Evolutionary conservation across 2,888 invertebrate genomes (phyloP), one percentile per base, ranked within the genome.

Genomic region (Oxyscelio sp.): DNA sequence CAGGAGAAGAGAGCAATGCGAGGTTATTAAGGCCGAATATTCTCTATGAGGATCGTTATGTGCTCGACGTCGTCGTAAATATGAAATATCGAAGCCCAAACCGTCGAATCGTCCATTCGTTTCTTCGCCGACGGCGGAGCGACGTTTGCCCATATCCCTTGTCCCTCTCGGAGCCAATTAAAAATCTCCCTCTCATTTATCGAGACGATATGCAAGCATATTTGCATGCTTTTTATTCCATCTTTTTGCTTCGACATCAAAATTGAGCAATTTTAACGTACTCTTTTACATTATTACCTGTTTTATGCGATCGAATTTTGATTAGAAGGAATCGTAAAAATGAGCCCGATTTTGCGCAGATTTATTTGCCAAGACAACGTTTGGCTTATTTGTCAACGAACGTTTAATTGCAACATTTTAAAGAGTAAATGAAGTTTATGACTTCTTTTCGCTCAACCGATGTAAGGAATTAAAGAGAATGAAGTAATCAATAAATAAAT

Each of bases 1-100:
- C 50, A 24, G 54, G 74, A 54, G 50, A 73, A 27, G 59, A 43
- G 77, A 84, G 80, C 59, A 54, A 74, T 54, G 85, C 85, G 89
- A 87, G 90, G 91, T 92, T 92, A 92, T 92, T 92, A 92, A 90
- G 90, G 90, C 89, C 88, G 88, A 87, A 87, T 88, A 87, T 87
- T 88, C 85, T 87, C 87, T 87, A 86, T 83, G 87, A 86, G 86
- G 82, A 79, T 88, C 90, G 90, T 90, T 91, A 89, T 87, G 87
- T 87, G 87, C 89, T 89, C 89, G 85, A 86, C 91, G 91, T 91
- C 93, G 90, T 94, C 93, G 92, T 94, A 93, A 94, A 93, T 93
- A 93, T 94, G 92, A 94, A 94, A 93, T 94, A 94, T 93, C 91
- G 92, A 92, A 92, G 90, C 71, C 88, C 87, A 86, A 90, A 90